Percentiles rank a stretch among this genome's conserved stretches.
Evolutionary conservation across 2,888 invertebrate species (phyloP).

Genomic region (Busseola fusca): DNA sequence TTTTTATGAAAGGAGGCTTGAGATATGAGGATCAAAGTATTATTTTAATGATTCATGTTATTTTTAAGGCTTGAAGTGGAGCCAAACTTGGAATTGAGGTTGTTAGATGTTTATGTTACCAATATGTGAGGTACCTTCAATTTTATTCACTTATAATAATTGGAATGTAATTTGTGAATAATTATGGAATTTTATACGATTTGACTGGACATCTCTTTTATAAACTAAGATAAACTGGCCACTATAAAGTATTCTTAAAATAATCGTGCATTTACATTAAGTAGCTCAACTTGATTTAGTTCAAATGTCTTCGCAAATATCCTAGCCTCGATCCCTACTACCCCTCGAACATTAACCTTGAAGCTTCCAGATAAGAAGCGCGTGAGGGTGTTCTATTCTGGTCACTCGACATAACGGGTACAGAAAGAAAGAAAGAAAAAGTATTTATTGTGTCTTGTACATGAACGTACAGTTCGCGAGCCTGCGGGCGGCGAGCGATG

Average conservation of each 20-base stretch:
- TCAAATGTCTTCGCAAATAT: constrained; percentile 8
- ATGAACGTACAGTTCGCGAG: too few species aligned
- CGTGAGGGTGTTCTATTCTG: constrained; percentile 45
- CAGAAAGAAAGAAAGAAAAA: too few species aligned
- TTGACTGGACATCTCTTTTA: background rate
- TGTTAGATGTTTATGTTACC: background rate
- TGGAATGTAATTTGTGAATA: too few species aligned
- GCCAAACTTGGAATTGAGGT: background rate
- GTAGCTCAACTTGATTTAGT: background rate
- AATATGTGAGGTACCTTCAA: background rate
- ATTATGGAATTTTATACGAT: background rate
- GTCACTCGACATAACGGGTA: constrained; percentile 28
- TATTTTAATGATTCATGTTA: constrained; percentile 10
- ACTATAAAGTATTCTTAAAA: background rate
- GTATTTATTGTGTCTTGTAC: too few species aligned
- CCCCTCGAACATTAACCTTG: constrained; percentile 11
- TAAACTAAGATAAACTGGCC: background rate
- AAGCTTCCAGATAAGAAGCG: constrained; percentile 17
- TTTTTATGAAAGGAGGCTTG: constrained; percentile 24
- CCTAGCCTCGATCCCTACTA: constrained; percentile 14
- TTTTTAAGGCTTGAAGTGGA: background rate
- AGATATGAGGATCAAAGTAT: background rate
- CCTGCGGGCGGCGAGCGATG: too few species aligned
- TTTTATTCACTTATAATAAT: background rate
- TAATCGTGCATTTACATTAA: background rate